A percentile compares a stretch with the other conserved stretches of the same genome.
Evolutionary conservation across 2,797 vertebrate species (phyloP).

Genomic region (Melanotaenia boesemani): DNA sequence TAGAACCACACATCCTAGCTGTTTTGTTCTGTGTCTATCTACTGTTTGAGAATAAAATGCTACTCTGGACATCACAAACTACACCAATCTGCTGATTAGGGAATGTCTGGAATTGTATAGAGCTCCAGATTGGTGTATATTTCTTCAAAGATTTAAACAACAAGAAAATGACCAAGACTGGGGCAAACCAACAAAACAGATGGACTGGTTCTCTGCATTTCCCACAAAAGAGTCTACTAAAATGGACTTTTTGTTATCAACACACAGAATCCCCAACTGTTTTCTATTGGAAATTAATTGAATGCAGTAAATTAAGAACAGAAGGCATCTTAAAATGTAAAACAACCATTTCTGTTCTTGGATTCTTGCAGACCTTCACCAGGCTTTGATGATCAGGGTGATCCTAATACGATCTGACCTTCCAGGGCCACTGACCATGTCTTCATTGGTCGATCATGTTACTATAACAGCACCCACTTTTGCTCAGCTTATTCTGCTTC

Average conservation of each 20-base stretch:
- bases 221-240: neutral
- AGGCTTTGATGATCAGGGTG: slow-evolving; percentile 24
- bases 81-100: neutral
- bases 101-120: neutral
- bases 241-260: neutral
- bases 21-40: neutral
- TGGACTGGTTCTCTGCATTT: neutral
- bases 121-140: neutral
- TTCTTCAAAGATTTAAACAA: neutral
- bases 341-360: neutral
- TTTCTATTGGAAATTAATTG: neutral
- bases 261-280: too few species aligned
- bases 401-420: slow-evolving; percentile 47
- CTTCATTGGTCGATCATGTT: slow-evolving; percentile 17
- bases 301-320: neutral
- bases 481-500: neutral
- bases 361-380: neutral
- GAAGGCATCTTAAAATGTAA: neutral
- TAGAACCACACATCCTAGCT: neutral
- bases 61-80: neutral
- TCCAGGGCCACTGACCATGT: slow-evolving; percentile 53
- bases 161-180: neutral
- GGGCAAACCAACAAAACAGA: neutral
- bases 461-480: neutral
- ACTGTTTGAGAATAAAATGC: neutral